A percentile compares a stretch with the other conserved stretches of the same genome.
phyloP scores from a whole-genome alignment of 2,797 vertebrate species.

The Pogonophryne albipinna region DNA sequence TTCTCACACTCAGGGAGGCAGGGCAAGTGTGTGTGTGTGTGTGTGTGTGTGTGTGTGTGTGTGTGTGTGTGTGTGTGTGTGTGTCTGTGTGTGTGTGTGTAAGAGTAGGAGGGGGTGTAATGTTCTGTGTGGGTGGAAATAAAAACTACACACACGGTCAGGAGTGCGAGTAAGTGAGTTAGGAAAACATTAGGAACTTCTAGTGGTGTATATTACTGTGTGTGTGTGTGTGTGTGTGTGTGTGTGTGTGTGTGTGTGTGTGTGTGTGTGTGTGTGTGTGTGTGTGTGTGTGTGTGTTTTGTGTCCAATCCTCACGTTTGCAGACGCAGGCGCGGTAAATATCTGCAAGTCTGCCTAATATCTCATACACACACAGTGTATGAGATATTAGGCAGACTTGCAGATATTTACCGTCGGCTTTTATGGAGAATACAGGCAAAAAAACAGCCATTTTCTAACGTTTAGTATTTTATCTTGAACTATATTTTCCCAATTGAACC shows the following conservation, averaged over 20 bases:
- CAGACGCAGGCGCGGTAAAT: no score
- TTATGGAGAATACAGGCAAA: neutral
- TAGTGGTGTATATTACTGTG: slow-evolving; percentile 8
- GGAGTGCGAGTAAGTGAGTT: slow-evolving; percentile 65
- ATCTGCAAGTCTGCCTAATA: no score
- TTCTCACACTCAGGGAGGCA: slow-evolving; percentile 43
- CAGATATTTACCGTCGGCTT: slow-evolving; percentile 18
- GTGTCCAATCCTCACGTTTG: no score
- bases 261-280: slow-evolving; percentile 9
- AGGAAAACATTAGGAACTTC: slow-evolving; percentile 55
- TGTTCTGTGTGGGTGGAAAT: slow-evolving; percentile 55
- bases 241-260: slow-evolving; percentile 24
- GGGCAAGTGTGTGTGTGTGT: slow-evolving; percentile 24
- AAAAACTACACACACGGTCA: slow-evolving; percentile 40
- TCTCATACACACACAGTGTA: no score
- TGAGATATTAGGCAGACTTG: neutral
- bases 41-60: slow-evolving; percentile 19
- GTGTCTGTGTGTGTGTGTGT: slow-evolving; percentile 3
- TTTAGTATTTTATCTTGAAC: no score
- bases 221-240: slow-evolving; percentile 25
- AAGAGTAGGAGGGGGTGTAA: slow-evolving; percentile 31
- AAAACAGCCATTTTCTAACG: no score
- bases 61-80: slow-evolving; percentile 22
- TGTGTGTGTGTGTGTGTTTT: no score
- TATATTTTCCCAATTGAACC: no score